Evolutionary conservation across 1,140 invertebrate species (phyloP).

Genomic region (Mactra quadrangularis): DNA sequence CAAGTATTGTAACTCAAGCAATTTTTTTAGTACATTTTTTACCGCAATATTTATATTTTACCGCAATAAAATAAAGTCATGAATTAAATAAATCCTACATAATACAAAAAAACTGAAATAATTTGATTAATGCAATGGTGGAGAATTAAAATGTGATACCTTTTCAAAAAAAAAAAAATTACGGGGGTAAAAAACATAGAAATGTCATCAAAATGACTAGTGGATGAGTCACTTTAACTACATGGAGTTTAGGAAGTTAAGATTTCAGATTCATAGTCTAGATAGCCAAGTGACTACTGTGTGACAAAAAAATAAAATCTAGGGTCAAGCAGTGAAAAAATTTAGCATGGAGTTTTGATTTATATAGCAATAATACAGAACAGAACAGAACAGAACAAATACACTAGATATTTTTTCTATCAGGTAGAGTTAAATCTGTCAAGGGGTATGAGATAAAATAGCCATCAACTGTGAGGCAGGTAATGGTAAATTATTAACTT

Average conservation of each 20-base stretch:
- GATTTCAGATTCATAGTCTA: not conserved
- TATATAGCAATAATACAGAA: constrained; percentile 32
- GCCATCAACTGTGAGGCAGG: no score
- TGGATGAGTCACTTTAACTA: constrained; percentile 3
- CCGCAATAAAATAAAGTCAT: no score
- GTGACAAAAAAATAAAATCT: constrained; percentile 28
- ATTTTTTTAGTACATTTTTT: no score
- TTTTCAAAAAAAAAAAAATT: not conserved
- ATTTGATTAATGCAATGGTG: not conserved
- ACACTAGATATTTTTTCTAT: no score
- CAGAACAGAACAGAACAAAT: no score
- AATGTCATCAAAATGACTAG: constrained; percentile 34
- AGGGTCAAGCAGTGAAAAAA: constrained; percentile 34
- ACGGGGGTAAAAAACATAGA: constrained; percentile 13
- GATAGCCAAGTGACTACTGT: not conserved
- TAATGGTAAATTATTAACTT: no score
- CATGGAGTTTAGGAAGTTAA: constrained; percentile 27
- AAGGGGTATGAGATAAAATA: no score
- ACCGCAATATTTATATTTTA: no score
- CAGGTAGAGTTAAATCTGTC: no score
- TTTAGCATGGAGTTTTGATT: constrained; percentile 10
- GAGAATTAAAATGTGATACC: constrained; percentile 22
- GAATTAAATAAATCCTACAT: no score
- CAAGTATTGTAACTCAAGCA: no score
- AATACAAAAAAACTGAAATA: no score